Evolutionary conservation across 1,140 invertebrate genomes (phyloP).

Genomic region (Hylaeus volcanicus): DNA sequence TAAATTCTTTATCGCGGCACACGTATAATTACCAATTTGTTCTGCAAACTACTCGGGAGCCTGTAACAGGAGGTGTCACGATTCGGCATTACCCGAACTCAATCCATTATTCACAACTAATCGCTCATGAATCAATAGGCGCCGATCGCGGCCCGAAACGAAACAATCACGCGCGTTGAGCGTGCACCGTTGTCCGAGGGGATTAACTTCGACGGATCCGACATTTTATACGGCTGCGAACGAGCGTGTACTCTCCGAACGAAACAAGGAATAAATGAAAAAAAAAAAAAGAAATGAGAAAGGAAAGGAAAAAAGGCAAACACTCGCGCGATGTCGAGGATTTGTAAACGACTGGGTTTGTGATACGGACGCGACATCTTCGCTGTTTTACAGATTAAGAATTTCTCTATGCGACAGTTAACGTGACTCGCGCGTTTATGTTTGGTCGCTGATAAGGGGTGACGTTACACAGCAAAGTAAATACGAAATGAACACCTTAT

Average conservation of each 20-base stretch:
- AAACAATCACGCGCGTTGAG: conserved; percentile 34
- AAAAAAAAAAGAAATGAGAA: too few relatives aligned
- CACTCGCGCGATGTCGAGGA: too few relatives aligned
- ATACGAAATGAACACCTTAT: too few relatives aligned
- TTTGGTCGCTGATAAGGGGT: too few relatives aligned
- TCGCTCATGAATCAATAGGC: conserved; percentile 44
- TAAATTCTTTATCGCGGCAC: neutral
- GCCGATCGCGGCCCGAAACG: conserved; percentile 33
- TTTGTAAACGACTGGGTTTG: too few relatives aligned
- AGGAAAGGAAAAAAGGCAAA: too few relatives aligned
- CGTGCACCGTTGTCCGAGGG: conserved; percentile 6
- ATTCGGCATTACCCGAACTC: neutral
- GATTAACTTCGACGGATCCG: conserved; percentile 37
- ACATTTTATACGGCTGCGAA: conserved; percentile 25
- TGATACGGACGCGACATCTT: too few relatives aligned
- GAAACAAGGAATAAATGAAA: neutral
- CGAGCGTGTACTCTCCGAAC: conserved; percentile 25
- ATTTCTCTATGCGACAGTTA: too few relatives aligned
- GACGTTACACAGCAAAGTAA: too few relatives aligned
- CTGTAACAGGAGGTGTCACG: conserved; percentile 14
- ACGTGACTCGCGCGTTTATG: too few relatives aligned
- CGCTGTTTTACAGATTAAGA: too few relatives aligned
- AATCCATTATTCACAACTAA: conserved; percentile 48
- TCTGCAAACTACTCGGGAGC: neutral
- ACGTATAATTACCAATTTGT: neutral